Percentiles rank a stretch among this genome's conserved stretches.
These are phyloP conservation scores for Orthonyx spaldingii DNA, from an alignment of 2,113 vertebrate species.

Conservation along the genomic window DNA sequence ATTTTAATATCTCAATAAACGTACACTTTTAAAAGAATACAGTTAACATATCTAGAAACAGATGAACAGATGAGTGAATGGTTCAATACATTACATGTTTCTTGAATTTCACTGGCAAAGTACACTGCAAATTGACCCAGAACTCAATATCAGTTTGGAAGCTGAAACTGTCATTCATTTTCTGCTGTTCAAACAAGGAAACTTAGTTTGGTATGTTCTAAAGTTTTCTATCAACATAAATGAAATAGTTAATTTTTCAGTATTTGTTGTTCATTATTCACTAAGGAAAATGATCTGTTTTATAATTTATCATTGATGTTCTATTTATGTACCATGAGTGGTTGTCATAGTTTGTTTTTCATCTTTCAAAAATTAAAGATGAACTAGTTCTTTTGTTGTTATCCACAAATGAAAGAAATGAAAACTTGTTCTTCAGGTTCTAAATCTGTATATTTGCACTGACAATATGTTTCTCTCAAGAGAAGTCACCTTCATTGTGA, in stretches of 20 bases:
- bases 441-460: background rate
- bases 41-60: background rate
- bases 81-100: background rate
- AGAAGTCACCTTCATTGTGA: background rate
- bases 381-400: slow-evolving; percentile 51
- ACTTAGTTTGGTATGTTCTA: background rate
- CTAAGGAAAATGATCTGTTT: slow-evolving; percentile 62
- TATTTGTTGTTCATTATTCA: slow-evolving; percentile 61
- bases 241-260: slow-evolving; percentile 61
- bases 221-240: slow-evolving; percentile 47
- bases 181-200: background rate
- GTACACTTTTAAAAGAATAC: background rate
- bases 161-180: background rate
- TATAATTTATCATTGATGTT: slow-evolving; percentile 62
- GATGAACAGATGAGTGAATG: too few relatives aligned
- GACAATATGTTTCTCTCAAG: background rate
- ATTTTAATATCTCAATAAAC: background rate
- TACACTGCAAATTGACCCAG: background rate
- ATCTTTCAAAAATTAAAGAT: slow-evolving; percentile 64
- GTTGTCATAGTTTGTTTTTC: slow-evolving; percentile 48
- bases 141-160: background rate
- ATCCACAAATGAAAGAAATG: slow-evolving; percentile 7
- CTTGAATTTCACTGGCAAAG: background rate
- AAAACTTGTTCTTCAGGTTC: slow-evolving; percentile 20
- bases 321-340: slow-evolving; percentile 30